A percentile compares a stretch with the other conserved stretches of the same genome.
Evolutionary conservation across 2,113 vertebrate genomes (phyloP).

Genomic region (Zapus hudsonius): DNA sequence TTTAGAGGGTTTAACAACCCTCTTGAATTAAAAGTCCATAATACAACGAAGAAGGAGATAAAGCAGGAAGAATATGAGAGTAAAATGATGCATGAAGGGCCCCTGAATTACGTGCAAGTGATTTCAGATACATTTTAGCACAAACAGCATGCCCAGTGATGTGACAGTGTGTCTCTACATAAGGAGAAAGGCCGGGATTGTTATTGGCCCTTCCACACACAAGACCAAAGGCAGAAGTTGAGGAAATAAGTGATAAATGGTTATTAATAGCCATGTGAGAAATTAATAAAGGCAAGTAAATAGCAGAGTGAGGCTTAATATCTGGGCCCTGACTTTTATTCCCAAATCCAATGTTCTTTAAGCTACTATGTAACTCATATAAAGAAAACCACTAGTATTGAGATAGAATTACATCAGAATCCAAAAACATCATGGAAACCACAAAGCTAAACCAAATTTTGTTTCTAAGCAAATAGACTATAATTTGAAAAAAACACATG

Average conservation of each 20-base stretch:
- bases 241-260: not conserved
- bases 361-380: not conserved
- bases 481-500: not conserved
- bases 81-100: not conserved
- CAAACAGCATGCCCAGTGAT: not conserved
- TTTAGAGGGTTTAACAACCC: not conserved
- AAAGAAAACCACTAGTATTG: not conserved
- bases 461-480: not conserved
- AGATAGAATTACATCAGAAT: not conserved
- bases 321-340: not conserved
- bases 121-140: not conserved
- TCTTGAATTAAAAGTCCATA: not conserved
- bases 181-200: not conserved
- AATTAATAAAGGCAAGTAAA: not conserved
- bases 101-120: not conserved
- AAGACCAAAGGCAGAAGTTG: not conserved
- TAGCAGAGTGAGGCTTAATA: not conserved
- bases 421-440: not conserved
- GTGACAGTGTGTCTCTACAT: no score
- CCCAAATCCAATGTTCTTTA: constrained; percentile 13
- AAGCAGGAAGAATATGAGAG: not conserved
- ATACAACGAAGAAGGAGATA: not conserved
- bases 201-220: not conserved
- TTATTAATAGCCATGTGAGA: not conserved
- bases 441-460: not conserved